Conservation (phyloP, 1,140 invertebrate species). For the Drosophila grimshawi region DNA sequence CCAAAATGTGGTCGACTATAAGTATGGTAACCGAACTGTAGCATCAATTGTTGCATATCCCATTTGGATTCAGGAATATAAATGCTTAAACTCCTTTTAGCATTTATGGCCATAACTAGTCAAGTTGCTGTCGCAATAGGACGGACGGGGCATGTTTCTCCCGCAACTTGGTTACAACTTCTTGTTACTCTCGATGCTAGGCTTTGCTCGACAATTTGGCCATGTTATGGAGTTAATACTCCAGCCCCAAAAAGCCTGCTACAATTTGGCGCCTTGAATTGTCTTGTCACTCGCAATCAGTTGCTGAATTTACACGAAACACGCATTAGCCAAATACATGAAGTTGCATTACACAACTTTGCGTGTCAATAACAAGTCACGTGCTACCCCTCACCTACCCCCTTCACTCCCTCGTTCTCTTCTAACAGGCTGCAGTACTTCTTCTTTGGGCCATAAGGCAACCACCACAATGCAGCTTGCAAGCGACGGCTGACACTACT, state of each 20-base stretch:
- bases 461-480: conserved; percentile 47
- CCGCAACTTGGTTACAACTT: no score
- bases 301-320: conserved; percentile 35
- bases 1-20: neutral
- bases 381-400: neutral
- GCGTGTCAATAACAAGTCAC: conserved; percentile 20
- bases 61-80: no score
- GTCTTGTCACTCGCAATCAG: conserved; percentile 21
- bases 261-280: conserved; percentile 6
- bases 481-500: neutral
- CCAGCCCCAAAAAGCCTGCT: conserved; percentile 2
- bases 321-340: conserved; percentile 47
- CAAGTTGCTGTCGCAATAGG: neutral
- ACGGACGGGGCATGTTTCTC: no score
- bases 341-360: conserved; percentile 28
- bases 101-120: neutral
- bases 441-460: conserved; percentile 34
- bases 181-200: neutral
- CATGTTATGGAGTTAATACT: neutral
- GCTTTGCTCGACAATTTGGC: no score
- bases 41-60: no score
- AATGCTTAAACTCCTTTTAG: neutral
- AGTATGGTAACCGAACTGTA: no score
- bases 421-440: neutral
- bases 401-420: neutral